Conservation (phyloP, 1,140 invertebrate species). For the Hesperophylax magnus region DNA sequence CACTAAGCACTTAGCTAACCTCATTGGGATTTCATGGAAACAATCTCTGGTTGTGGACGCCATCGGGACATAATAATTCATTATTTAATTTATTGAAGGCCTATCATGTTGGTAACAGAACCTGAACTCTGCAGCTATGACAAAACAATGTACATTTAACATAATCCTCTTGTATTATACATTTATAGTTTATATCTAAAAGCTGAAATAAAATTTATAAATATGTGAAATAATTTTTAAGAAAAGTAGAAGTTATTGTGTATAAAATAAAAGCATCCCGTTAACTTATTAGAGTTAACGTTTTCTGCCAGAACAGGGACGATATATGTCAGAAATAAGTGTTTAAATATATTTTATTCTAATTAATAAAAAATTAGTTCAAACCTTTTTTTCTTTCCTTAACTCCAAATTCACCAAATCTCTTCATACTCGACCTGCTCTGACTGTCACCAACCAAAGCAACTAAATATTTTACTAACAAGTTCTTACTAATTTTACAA, state of each 20-base stretch:
- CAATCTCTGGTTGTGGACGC: constrained; percentile 16
- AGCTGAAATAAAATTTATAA: constrained; percentile 46
- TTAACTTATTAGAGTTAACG: constrained; percentile 21
- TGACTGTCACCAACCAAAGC: too few relatives aligned
- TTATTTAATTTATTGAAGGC: not conserved
- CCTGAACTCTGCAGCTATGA: constrained; percentile 16
- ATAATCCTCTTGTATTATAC: constrained; percentile 39
- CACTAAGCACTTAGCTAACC: constrained; percentile 1
- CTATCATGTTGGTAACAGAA: not conserved
- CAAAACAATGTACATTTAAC: constrained; percentile 33
- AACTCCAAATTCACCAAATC: too few relatives aligned
- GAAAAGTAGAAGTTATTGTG: constrained; percentile 53
- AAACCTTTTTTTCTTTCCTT: not conserved
- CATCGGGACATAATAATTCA: not conserved
- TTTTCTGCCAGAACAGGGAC: too few relatives aligned
- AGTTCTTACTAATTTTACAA: too few relatives aligned
- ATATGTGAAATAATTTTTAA: constrained; percentile 56
- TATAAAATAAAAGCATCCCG: constrained; percentile 54
- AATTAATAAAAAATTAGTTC: constrained; percentile 55
- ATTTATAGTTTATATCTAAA: constrained; percentile 39
- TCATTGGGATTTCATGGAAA: not conserved
- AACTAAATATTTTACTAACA: too few relatives aligned
- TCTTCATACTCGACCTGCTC: too few relatives aligned
- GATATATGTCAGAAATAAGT: constrained; percentile 56
- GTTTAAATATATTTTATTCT: constrained; percentile 58